Base-by-base conservation (phyloP, 2,888 invertebrate species). In the Melieria crassipennis region DNA sequence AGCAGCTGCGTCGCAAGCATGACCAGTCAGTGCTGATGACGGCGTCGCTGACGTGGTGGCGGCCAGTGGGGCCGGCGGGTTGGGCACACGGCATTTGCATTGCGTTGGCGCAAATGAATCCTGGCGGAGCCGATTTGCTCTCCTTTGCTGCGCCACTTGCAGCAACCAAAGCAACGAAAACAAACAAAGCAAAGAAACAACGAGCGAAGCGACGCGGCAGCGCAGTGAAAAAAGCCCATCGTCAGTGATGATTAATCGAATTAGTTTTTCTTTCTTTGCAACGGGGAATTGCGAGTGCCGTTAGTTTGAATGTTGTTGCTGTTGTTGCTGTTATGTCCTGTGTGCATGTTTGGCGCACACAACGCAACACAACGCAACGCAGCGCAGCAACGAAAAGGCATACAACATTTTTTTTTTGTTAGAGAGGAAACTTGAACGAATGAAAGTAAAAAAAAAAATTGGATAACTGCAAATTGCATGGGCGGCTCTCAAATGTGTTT, bases 171-270 rank as follows among this genome's bases (percentile, higher is more conserved):
- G n/a, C 11, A 5, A 61, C n/a, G 30, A 5, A 57, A n/a, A 42
- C 45, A 5, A 11, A 11, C 7, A 50, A 57, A 45, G n/a, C 52
- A 63, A 62, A 62, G 55, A 61, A 46, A 4, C 56, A n/a, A 64
- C 47, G 57, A 55, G 52, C 62, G 55, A 30, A 55, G 52, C 62
- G 55, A 30, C 30, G 30, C 30, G 30, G 30, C 30, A 30, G 30
- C 13, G 52, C 11, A 52, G 11, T 50, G 50, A 52, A 55, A 30
- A 68, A 62, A 62, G 67, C 67, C 55, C 65, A 50, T 62, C 56
- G 60, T 65, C 64, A 48, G 64, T 77, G 77, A 75, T 78, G 78
- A 78, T 78, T 78, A 78, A 78, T 78, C 77, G 78, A 77, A 78
- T 78, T 78, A 76, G 75, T 78, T 76, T 78, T 77, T 74, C 71